Conservation (phyloP, 2,113 vertebrate genomes). For the Amia ocellicauda region DNA sequence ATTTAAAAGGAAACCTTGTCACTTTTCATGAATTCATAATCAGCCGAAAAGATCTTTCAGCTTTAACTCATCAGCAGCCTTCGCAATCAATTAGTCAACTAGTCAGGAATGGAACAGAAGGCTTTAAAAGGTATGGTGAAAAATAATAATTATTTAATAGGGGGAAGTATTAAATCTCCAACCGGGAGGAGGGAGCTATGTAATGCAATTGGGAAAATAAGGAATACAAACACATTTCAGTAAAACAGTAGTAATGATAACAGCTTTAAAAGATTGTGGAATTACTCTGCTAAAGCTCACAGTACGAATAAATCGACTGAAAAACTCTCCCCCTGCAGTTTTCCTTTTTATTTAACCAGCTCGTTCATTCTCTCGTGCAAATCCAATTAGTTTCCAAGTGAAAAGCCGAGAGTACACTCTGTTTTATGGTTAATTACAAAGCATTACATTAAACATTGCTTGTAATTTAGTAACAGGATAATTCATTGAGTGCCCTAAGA, state of each 20-base stretch:
- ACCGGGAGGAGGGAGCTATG: conserved; percentile 4
- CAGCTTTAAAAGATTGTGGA: not conserved
- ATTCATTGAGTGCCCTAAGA: too few relatives aligned
- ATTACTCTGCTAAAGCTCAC: conserved; percentile 22
- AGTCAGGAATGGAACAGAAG: conserved; percentile 3
- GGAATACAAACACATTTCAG: conserved; percentile 13
- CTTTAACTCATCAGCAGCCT: conserved; percentile 24
- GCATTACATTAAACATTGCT: too few relatives aligned
- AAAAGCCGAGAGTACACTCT: too few relatives aligned
- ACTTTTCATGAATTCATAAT: conserved; percentile 32
- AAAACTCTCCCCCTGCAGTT: conserved; percentile 1
- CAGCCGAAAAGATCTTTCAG: conserved; percentile 21
- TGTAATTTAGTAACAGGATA: too few relatives aligned
- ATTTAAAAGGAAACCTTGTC: conserved; percentile 22
- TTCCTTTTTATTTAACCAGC: too few relatives aligned
- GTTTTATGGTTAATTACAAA: too few relatives aligned
- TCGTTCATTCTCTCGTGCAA: too few relatives aligned
- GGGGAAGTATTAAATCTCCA: not conserved
- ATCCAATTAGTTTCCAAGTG: too few relatives aligned
- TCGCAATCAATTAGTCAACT: conserved; percentile 33
- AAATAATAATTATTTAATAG: conserved; percentile 20
- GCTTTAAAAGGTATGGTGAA: not conserved
- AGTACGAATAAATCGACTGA: conserved; percentile 7
- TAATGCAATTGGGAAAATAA: not conserved
- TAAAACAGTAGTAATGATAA: conserved; percentile 8